A percentile compares a stretch with the other conserved stretches of the same genome.
Conservation (phyloP, 2,797 vertebrate species). For the Lutjanus argentimaculatus region DNA sequence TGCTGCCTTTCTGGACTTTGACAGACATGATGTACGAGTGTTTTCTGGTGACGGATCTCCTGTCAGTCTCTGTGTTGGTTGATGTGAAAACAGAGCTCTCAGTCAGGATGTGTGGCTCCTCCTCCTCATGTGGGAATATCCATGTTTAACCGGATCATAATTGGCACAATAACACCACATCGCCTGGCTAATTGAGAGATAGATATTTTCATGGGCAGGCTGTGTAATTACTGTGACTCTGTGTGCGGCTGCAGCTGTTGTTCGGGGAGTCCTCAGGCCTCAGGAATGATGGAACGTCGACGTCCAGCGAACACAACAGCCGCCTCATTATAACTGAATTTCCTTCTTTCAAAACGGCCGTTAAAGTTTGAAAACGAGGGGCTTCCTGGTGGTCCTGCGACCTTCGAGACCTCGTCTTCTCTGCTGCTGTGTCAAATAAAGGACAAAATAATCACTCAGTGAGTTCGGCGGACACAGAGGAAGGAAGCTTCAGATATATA, state of each 20-base stretch:
- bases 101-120: background rate
- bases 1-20: too few relatives aligned
- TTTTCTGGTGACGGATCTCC: too few relatives aligned
- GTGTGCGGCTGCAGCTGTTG: constrained; percentile 38
- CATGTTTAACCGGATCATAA: constrained; percentile 18
- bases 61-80: too few relatives aligned
- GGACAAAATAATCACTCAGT: background rate
- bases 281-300: constrained; percentile 23
- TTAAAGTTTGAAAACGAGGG: background rate
- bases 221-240: constrained; percentile 23
- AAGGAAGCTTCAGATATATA: background rate
- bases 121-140: background rate
- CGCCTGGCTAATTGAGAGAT: constrained; percentile 6
- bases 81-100: background rate
- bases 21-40: too few relatives aligned
- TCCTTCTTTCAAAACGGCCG: background rate
- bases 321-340: constrained; percentile 33
- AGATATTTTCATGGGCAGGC: constrained; percentile 10
- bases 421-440: background rate
- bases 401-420: background rate
- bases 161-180: background rate
- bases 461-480: background rate
- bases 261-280: constrained; percentile 1
- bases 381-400: constrained; percentile 2
- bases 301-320: constrained; percentile 21